Evolutionary conservation across 2,797 vertebrate species (phyloP).

Genomic region (Cynopterus sphinx): DNA sequence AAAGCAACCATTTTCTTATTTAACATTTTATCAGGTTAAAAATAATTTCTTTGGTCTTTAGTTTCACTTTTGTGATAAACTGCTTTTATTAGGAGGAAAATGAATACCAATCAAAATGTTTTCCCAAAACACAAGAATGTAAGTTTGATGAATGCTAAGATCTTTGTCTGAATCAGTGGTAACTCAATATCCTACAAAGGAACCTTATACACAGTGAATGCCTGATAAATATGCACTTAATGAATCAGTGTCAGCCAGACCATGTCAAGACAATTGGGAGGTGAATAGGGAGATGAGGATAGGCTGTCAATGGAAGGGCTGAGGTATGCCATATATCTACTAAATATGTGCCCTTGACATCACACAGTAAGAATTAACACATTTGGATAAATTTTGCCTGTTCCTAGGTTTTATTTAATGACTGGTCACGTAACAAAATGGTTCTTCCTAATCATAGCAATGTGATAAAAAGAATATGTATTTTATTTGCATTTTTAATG

Average conservation of each 20-base stretch:
- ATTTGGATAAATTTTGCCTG: not conserved
- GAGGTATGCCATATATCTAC: not conserved
- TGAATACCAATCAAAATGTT: not conserved
- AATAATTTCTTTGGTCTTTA: constrained; percentile 16
- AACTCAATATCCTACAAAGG: not conserved
- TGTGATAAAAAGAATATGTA: not conserved
- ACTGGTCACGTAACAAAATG: constrained; percentile 2
- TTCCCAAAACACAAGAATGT: not conserved
- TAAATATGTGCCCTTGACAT: constrained; percentile 5
- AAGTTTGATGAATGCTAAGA: not conserved
- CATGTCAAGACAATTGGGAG: not conserved
- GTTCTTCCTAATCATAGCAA: constrained; percentile 34
- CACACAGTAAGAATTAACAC: constrained; percentile 3
- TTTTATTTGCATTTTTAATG: not conserved
- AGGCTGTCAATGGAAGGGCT: not conserved
- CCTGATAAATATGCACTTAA: constrained; percentile 42
- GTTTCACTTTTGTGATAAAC: constrained; percentile 10
- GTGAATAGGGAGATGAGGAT: not conserved
- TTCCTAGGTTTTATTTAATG: constrained; percentile 10
- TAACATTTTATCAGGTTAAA: constrained; percentile 14
- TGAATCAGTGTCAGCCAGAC: not conserved
- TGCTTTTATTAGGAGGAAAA: constrained; percentile 22
- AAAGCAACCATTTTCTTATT: not conserved
- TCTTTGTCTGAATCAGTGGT: not conserved
- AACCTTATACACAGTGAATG: not conserved